Conservation (phyloP, 2,797 vertebrate genomes). For the Bovichtus variegatus region DNA sequence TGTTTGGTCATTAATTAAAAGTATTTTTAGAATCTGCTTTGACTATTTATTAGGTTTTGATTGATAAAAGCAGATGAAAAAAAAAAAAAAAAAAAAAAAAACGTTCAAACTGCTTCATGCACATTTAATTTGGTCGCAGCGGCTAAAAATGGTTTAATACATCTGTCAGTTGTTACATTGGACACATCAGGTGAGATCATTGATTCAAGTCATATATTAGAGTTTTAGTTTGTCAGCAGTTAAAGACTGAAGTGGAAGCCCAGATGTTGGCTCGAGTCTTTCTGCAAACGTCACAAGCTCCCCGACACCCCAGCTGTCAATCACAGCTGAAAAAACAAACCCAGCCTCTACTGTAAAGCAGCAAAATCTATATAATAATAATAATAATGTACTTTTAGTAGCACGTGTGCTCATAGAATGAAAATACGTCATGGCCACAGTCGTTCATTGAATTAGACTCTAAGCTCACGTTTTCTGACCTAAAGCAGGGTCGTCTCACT, state of each 20-base stretch:
- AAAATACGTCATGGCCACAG: no score
- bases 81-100: no score
- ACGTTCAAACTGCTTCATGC: background rate
- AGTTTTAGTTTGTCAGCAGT: background rate
- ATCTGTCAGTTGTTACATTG: background rate
- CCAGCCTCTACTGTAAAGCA: background rate
- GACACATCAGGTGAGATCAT: background rate
- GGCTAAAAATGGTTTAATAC: background rate
- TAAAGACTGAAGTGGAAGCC: background rate
- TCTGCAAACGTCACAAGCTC: no score
- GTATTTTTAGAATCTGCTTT: slow-evolving; percentile 20
- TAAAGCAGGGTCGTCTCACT: no score
- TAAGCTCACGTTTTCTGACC: no score
- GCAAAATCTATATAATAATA: no score
- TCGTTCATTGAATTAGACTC: no score
- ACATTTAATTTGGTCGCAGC: background rate
- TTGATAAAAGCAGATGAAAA: slow-evolving; percentile 18
- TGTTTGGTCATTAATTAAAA: background rate
- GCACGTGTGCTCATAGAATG: background rate
- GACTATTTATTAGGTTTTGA: background rate
- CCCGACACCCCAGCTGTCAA: background rate
- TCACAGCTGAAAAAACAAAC: background rate
- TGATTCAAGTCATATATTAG: background rate
- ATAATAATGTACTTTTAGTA: no score
- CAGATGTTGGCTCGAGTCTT: no score